Conservation (phyloP, 2,797 vertebrate species). For the Protonibea diacanthus region DNA sequence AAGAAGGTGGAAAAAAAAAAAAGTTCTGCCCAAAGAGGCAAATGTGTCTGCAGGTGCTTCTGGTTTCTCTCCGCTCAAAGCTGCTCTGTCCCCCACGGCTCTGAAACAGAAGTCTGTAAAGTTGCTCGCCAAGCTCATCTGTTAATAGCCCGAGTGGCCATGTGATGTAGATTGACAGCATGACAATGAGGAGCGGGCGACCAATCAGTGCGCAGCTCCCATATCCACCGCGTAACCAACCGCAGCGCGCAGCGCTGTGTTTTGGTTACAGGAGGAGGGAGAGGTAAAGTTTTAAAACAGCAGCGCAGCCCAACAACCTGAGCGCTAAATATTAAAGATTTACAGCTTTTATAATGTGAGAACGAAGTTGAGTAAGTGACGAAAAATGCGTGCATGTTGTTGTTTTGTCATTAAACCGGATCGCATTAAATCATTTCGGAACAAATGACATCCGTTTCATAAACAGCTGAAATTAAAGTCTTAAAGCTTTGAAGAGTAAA, state of each 20-base stretch:
- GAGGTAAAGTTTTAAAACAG: constrained; percentile 72
- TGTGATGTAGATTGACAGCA: constrained; percentile 92
- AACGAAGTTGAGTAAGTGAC: not conserved
- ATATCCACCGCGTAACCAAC: constrained; percentile 59
- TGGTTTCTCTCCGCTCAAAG: constrained; percentile 59
- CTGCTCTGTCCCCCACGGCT: constrained; percentile 70
- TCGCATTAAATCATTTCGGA: not conserved
- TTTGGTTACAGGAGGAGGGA: constrained; percentile 71
- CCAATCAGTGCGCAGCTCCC: constrained; percentile 90
- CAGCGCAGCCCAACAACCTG: constrained; percentile 37
- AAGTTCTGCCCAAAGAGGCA: constrained; percentile 67
- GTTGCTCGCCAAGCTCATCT: constrained; percentile 80
- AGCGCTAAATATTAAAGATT: constrained; percentile 17
- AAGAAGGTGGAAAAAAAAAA: constrained; percentile 40
- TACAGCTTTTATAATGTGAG: not conserved
- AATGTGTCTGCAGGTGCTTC: constrained; percentile 61
- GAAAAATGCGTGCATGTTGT: not conserved
- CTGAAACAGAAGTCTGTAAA: constrained; percentile 84
- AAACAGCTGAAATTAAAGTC: too few relatives aligned
- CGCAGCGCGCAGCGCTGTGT: constrained; percentile 62
- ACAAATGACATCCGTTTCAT: not conserved
- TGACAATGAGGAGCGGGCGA: constrained; percentile 85
- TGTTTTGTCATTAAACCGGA: not conserved
- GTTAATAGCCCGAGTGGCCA: constrained; percentile 87
- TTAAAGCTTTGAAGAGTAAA: too few relatives aligned